phyloP scores from a whole-genome alignment of 2,888 invertebrate species.

The Conchocele bisecta region DNA sequence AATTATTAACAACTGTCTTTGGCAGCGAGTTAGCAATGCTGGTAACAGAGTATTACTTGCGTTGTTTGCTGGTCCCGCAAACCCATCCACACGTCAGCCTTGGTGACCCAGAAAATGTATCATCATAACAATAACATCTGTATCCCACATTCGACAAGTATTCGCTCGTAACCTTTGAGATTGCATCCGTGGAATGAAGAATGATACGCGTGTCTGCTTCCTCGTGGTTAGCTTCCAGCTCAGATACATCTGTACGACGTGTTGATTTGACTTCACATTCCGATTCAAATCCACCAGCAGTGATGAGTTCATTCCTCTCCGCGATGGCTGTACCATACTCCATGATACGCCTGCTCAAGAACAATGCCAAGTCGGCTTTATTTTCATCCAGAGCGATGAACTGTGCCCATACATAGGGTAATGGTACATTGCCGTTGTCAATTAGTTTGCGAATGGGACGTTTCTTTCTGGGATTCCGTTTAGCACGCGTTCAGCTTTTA shows the following conservation, averaged over 20 bases:
- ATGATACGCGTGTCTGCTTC: constrained; percentile 7
- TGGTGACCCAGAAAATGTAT: neutral
- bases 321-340: neutral
- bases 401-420: constrained; percentile 23
- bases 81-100: constrained; percentile 30
- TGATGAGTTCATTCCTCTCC: neutral
- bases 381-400: constrained; percentile 39
- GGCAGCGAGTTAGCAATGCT: neutral
- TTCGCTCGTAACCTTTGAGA: neutral
- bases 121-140: constrained; percentile 14
- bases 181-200: constrained; percentile 1
- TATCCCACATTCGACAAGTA: constrained; percentile 1
- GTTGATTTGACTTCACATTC: constrained; percentile 1
- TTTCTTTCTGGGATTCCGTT: constrained; percentile 7
- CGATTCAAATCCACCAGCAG: constrained; percentile 1
- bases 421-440: too few species aligned
- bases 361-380: constrained; percentile 24
- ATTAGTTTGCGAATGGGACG: neutral
- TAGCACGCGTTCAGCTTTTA: constrained; percentile 23
- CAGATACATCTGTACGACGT: neutral
- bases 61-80: constrained; percentile 8
- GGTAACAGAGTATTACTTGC: neutral
- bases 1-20: neutral
- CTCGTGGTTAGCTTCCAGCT: constrained; percentile 4
- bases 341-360: constrained; percentile 6